A percentile compares a stretch with the other conserved stretches of the same genome.
Evolutionary conservation across 2,113 vertebrate genomes (phyloP).

Genomic region (Hippocampus comes): DNA sequence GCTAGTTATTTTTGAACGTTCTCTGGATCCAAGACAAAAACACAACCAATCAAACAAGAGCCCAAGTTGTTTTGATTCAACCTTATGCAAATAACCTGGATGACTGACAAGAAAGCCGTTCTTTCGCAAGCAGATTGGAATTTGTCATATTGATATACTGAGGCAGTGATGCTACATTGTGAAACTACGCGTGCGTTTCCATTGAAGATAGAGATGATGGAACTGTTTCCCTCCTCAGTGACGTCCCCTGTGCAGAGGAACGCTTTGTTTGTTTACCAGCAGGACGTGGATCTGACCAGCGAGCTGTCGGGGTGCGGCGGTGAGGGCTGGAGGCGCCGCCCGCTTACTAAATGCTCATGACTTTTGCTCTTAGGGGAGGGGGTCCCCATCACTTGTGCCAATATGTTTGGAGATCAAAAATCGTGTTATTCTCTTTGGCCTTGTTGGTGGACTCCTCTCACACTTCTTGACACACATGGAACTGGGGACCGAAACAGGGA

Average conservation of each 20-base stretch:
- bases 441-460: not conserved
- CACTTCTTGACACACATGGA: not conserved
- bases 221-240: conserved; percentile 71
- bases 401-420: not conserved
- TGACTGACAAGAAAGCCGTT: too few species aligned
- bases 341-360: not conserved
- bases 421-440: not conserved
- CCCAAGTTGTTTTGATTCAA: too few species aligned
- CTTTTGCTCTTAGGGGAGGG: conserved; percentile 8
- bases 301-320: conserved; percentile 69
- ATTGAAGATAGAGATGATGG: not conserved
- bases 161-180: too few species aligned
- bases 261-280: conserved; percentile 80
- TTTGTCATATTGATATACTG: too few species aligned
- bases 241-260: conserved; percentile 66
- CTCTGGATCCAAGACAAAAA: not conserved
- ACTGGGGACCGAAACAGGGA: not conserved
- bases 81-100: too few species aligned
- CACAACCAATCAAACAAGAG: too few species aligned
- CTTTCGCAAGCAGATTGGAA: too few species aligned
- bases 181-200: not conserved
- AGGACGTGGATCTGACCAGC: conserved; percentile 80
- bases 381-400: not conserved
- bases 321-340: conserved; percentile 64
- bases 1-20: not conserved